Percentiles rank a stretch among this genome's conserved stretches.
These are phyloP conservation scores for Cyanoliseus patagonus DNA, from an alignment of 2,113 vertebrate genomes.

Conservation along the genomic window DNA sequence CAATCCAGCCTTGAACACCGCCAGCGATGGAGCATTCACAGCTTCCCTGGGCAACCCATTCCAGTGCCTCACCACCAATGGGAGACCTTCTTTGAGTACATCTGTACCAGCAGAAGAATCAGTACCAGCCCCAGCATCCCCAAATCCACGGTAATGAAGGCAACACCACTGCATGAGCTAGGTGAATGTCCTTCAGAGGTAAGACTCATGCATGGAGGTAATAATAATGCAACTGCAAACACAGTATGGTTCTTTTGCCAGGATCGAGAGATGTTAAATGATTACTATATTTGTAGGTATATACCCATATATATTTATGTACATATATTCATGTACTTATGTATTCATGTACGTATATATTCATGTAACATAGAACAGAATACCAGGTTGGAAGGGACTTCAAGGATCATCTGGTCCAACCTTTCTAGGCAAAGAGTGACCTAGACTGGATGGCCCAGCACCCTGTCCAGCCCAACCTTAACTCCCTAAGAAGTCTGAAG, in stretches of 20 bases:
- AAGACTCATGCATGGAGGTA: neutral
- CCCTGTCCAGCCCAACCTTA: neutral
- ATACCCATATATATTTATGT: neutral
- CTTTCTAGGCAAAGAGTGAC: neutral
- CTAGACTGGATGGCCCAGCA: neutral
- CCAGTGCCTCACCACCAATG: no score
- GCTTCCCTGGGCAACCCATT: no score
- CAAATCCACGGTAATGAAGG: neutral
- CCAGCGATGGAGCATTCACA: no score
- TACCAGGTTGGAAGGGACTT: neutral
- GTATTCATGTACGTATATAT: neutral
- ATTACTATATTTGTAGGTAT: neutral
- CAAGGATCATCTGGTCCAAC: neutral
- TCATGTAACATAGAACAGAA: neutral
- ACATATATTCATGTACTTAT: no score
- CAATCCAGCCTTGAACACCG: no score
- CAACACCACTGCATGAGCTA: neutral
- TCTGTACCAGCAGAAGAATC: neutral
- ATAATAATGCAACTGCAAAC: neutral
- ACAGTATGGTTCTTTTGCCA: rapidly evolving
- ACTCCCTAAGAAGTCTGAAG: neutral
- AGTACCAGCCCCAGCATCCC: neutral
- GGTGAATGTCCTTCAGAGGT: neutral
- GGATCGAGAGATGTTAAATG: rapidly evolving
- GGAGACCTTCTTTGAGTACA: neutral